Evolutionary conservation across 2,888 invertebrate genomes (phyloP), one percentile per base, ranked within the genome.

Genomic region (Meta bourneti): DNA sequence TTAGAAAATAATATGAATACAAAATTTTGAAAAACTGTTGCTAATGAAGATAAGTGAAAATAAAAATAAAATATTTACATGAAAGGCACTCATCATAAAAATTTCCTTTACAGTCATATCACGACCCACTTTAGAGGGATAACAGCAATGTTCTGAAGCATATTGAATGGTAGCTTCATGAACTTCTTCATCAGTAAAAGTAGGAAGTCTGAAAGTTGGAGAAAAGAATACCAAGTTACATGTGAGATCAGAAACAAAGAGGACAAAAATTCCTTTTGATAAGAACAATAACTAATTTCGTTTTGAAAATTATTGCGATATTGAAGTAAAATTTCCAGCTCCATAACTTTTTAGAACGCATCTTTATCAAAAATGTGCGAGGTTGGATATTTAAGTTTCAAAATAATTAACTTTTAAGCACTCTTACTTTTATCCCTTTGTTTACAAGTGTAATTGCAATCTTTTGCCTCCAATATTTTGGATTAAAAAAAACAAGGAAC

Each of bases 101-200:
- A 96, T 95, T 87, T 95, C 95, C 34, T 94, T 94, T 81, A 95
- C 94, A 51, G 94, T 94, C 94, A 96, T 95, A 80, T 95, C 94
- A 89, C 94, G 93, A 6, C 95, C 95, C 13, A 95, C 95, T 8
- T 94, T 94, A 71, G 94, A 94, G 13, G 95, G 95, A 94, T 95
- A 96, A 94, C 96, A 96, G 93, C 95, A 96, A 93, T 95, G 94
- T 86, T 95, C 94, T 52, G 95, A 94, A 34, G 95, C 95, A 93
- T 94, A 94, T n/a, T 94, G 93, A 78, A 95, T 93, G 34, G 95
- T 94, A 0, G 95, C 95, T 49, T 95, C 94, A 79, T 95, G 94
- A 0, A 95, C 95, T 85, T 95, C 94, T 54, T 95, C 94, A 92
- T 95, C 95, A 34, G 94, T 71, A 13, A 92, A n/a, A 51, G 54